Evolutionary conservation across 2,888 invertebrate species (phyloP), one percentile per base, ranked within the genome.

Genomic region (Beris morrisii): DNA sequence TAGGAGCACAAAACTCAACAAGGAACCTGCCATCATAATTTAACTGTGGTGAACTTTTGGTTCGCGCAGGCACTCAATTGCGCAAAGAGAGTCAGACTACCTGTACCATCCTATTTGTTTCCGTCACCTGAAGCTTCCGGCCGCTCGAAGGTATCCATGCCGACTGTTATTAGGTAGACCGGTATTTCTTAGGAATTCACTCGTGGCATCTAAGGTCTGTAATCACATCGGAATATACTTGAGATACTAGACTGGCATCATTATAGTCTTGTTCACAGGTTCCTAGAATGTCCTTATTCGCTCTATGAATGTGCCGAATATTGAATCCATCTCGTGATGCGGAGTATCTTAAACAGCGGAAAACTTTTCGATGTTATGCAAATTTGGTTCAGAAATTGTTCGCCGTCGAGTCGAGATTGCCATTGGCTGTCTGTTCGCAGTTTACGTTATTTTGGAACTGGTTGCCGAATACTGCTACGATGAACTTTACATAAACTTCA

Each of bases 311-410:
- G 38, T 38, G 7, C 38, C 22, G 61, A 52, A 61, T 50, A 61
- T 61, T 61, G 50, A 52, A 50, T 61, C 52, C 52, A 61, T 52
- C 61, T 61, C 15, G 22, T 50, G 52, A 52, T 46, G 45, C 54
- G 64, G 55, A 44, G 53, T 12, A 63, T 52, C 63, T 43, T 28
- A 63, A 63, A 64, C 30, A 64, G 64, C 56, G 64, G 56, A 55
- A 55, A 65, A 65, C 28, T 65, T 65, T 56, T 32, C 56, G 22
- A 55, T 45, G 56, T 48, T 65, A 65, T 65, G 64, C 64, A 65
- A 65, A 65, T 65, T 45, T 56, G 43, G 46, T 64, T 54, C 13
- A 12, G 54, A 48, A 64, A 54, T 64, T 54, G 45, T 64, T 54
- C 46, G 6, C 4, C 13, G 13, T 38, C 38, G 38, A 38, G 38